phyloP scores from a whole-genome alignment of 2,888 invertebrate species.

The Boloria euphrosyne region DNA sequence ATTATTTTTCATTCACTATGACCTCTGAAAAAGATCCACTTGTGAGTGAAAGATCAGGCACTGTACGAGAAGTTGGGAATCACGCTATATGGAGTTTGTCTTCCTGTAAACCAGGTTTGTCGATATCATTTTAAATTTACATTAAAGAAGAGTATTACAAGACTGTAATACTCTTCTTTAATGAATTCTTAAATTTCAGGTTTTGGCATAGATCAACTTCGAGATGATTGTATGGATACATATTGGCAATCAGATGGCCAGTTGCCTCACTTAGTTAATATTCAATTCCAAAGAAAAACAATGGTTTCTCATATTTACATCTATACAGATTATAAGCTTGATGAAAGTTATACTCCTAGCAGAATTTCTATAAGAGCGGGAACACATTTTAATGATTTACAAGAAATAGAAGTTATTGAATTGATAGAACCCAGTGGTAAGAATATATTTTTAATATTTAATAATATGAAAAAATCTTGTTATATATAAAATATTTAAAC shows the following conservation, averaged over 20 bases:
- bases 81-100: constrained; percentile 99
- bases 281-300: constrained; percentile 97
- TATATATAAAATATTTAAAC: background rate
- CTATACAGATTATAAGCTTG: constrained; percentile 98
- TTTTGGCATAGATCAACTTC: constrained; percentile 97
- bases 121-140: too few species aligned
- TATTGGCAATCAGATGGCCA: constrained; percentile 99
- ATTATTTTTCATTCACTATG: constrained; percentile 43
- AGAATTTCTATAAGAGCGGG: constrained; percentile 96
- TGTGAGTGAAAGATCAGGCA: constrained; percentile 74
- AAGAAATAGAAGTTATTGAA: constrained; percentile 97
- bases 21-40: constrained; percentile 74
- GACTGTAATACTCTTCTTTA: background rate
- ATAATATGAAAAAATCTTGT: background rate
- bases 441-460: constrained; percentile 40
- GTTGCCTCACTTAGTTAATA: constrained; percentile 97
- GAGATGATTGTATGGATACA: constrained; percentile 97
- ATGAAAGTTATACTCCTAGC: constrained; percentile 99
- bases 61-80: constrained; percentile 90
- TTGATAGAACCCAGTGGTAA: constrained; percentile 93
- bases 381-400: constrained; percentile 97
- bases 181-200: constrained; percentile 78
- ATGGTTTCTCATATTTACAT: constrained; percentile 97
- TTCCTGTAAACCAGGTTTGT: constrained; percentile 96
- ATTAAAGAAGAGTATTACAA: too few species aligned